A percentile compares a stretch with the other conserved stretches of the same genome.
Evolutionary conservation across 2,888 invertebrate species (phyloP).

Genomic region (Alloscopus bannaensis): DNA sequence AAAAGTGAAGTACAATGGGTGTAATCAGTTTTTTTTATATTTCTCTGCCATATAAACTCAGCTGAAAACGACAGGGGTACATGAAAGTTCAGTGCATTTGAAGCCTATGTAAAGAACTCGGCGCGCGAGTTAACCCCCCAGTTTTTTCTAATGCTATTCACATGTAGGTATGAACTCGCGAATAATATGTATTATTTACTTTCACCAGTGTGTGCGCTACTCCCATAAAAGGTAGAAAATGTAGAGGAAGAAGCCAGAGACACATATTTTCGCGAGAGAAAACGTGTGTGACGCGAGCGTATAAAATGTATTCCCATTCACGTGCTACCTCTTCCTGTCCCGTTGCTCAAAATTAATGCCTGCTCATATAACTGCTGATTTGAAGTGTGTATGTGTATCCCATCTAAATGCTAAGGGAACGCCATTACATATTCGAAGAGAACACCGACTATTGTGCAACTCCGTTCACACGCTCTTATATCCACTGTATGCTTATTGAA

Average conservation of each 20-base stretch:
- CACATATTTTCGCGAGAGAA: no score
- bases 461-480: no score
- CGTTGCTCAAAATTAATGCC: slow-evolving; percentile 47
- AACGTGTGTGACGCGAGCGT: slow-evolving; percentile 28
- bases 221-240: no score
- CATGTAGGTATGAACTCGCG: no score
- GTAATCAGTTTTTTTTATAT: slow-evolving; percentile 3
- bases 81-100: slow-evolving; percentile 9
- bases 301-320: slow-evolving; percentile 42
- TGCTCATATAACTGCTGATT: no score
- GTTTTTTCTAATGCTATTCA: background rate
- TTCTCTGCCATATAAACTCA: background rate
- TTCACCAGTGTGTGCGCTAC: background rate
- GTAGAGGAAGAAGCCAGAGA: no score
- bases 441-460: background rate
- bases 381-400: no score
- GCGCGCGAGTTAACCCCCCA: no score
- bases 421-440: no score
- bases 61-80: background rate
- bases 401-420: no score
- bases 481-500: no score
- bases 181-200: slow-evolving; percentile 22
- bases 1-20: background rate
- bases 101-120: no score
- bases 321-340: slow-evolving; percentile 37